phyloP scores from a whole-genome alignment of 2,113 vertebrate species.

The Ahaetulla prasina region DNA sequence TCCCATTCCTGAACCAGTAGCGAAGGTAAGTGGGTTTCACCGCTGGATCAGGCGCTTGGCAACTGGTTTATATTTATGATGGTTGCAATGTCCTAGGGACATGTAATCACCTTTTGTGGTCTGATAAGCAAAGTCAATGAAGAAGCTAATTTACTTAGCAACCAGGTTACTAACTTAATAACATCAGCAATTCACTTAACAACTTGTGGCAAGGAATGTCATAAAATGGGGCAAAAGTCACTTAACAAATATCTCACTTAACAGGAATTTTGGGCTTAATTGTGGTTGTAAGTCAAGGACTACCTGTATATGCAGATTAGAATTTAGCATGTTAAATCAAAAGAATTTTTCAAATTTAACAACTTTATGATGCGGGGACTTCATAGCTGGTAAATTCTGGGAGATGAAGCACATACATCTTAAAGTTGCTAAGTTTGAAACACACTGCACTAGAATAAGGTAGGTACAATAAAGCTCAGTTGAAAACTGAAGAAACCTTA shows the following conservation, averaged over 20 bases:
- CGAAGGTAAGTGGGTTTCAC: too few relatives aligned
- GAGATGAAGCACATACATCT: neutral
- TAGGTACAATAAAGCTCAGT: neutral
- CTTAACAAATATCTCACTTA: neutral
- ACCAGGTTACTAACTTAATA: neutral
- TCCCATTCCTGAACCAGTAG: too few relatives aligned
- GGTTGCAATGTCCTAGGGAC: neutral
- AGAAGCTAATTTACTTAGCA: neutral
- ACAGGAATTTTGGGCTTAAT: neutral
- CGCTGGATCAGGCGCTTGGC: neutral
- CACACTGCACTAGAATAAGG: neutral
- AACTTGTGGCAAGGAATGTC: neutral
- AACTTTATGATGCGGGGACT: neutral
- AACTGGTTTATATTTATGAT: neutral
- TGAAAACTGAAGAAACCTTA: neutral
- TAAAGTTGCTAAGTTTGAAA: neutral
- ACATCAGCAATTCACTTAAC: neutral
- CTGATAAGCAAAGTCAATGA: neutral
- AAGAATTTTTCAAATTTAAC: neutral
- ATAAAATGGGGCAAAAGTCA: neutral
- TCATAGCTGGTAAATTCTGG: neutral
- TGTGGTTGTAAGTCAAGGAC: neutral
- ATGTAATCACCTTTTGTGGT: neutral
- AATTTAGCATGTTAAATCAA: neutral
- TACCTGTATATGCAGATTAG: neutral